Base-by-base conservation (phyloP, 2,888 invertebrate genomes). In the Perithous albicinctus region DNA sequence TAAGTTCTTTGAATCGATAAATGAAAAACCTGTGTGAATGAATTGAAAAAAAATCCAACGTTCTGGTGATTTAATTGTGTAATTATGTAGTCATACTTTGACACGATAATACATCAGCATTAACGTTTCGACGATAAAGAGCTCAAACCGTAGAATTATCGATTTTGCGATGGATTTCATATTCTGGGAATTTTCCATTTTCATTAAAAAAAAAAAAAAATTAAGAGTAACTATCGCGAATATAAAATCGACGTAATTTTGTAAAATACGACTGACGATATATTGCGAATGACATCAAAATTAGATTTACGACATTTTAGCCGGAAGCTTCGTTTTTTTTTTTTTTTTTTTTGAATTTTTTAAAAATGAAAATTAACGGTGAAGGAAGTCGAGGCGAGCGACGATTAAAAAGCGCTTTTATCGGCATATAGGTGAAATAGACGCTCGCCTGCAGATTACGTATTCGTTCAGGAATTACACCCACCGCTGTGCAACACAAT, bases 401-500 rank as follows among this genome's bases (percentile, higher is more conserved):
- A 35, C 63, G 61, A 72, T 66, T 66, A 61, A 76, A 41, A 41
- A 73, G 46, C 72, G 20, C 59, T 73, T n/a, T 67, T 51, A 66
- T 76, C 80, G 72, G 29, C 51, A 51, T 61, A 38, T 66, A 61
- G 56, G 61, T 70, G 73, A 59, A 56, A 67, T 56, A 66, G 64
- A 70, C 70, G 61, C 54, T 41, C 46, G 75, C 63, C 56, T 20
- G 64, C 56, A 70, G 63, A 81, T 81, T 77, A 81, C 80, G 77
- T 81, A 77, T 77, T 73, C 80, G 77, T 77, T 69, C 67, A 54
- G 38, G 73, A 81, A 81, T 73, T 77, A 63, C 80, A 61, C 35
- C 61, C 73, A 29, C 64, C 32, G 46, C 59, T 18, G 41, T 41
- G 26, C 20, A 72, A 51, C 63, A 26, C 75, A 64, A 35, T n/a